A percentile compares a stretch with the other conserved stretches of the same genome.
Evolutionary conservation across 1,140 invertebrate genomes (phyloP).

Genomic region (Heliconius himera): DNA sequence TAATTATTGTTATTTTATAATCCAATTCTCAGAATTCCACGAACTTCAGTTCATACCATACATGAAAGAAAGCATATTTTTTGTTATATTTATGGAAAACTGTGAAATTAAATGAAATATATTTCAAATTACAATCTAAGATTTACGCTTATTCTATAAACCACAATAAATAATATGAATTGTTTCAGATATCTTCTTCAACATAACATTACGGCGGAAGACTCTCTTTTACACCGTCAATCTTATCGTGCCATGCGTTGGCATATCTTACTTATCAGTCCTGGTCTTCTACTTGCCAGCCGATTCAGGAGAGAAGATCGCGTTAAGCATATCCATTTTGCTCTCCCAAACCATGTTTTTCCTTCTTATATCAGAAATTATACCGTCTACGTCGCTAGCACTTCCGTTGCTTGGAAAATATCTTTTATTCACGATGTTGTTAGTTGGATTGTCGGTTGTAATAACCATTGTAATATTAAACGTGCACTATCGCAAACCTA

Average conservation of each 20-base stretch:
- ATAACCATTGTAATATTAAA: conserved; percentile 99
- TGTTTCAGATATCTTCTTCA: conserved; percentile 96
- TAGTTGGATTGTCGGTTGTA: conserved; percentile 97
- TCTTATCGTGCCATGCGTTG: conserved; percentile 96
- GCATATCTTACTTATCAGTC: conserved; percentile 95
- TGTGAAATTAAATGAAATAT: too few relatives aligned
- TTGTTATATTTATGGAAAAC: too few relatives aligned
- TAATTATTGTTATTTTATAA: too few relatives aligned
- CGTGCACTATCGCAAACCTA: conserved; percentile 99
- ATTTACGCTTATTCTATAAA: too few relatives aligned
- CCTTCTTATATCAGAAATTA: conserved; percentile 98
- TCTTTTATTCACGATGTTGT: conserved; percentile 98
- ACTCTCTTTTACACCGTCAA: conserved; percentile 98
- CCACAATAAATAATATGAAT: conserved; percentile 24
- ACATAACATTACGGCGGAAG: conserved; percentile 96
- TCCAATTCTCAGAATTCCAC: too few relatives aligned
- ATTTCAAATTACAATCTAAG: too few relatives aligned
- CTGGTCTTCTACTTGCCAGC: conserved; percentile 99
- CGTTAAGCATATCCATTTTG: conserved; percentile 98
- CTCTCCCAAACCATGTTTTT: conserved; percentile 99
- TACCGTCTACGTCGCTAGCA: conserved; percentile 98
- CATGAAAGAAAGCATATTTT: too few relatives aligned
- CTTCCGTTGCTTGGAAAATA: conserved; percentile 98
- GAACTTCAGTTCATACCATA: too few relatives aligned
- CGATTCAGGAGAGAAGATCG: conserved; percentile 99